Base-by-base conservation (phyloP, 1,140 invertebrate genomes). In the Aphaenogaster floridana region DNA sequence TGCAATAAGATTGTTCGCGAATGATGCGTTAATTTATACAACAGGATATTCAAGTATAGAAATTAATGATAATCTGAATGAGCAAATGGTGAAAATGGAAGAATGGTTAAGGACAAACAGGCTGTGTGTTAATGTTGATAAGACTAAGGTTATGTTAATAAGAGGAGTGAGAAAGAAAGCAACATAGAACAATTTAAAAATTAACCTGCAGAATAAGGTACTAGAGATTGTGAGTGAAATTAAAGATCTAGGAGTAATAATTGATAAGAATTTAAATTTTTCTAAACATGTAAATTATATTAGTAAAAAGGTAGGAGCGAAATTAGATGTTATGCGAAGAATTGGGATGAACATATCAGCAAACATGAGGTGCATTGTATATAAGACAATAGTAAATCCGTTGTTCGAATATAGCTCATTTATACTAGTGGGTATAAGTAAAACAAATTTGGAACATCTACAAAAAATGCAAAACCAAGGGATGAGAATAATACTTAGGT, bases 401-500 rank as follows among this genome's bases (percentile, higher is more conserved):
- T 15, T 63, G 3, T 63, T 63, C 34, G 61, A 63, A 4, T 36
- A 63, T 36, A 36, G 28, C 13, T 9, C 3, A 11, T 63, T 28
- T 13, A 36, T 63, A 13, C 2, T 63, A 2, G 11, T 36, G 11
- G 71, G 52, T 17, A 2, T 74, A 42, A 45, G 72, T 76, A 42
- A 77, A 48, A 45, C 17, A 1, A 45, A 77, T n/a, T 1, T 59
- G 21, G 9, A 77, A 28, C n/a, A 77, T 17, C 39, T 61, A 3
- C 54, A 77, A 11, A 61, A 77, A 28, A 21, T 0, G n/a, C 57
- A 77, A 48, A 77, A 76, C 17, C 72, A 76, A 15, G 72, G 36
- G 1, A 76, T 76, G 72, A 76, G 72, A 76, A 76, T 76, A 17
- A 76, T 76, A 42, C 4, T 34, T 76, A 1, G 57, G 72, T 11